Conservation (phyloP, 2,797 vertebrate species). For the Hippopotamyrus pictus region DNA sequence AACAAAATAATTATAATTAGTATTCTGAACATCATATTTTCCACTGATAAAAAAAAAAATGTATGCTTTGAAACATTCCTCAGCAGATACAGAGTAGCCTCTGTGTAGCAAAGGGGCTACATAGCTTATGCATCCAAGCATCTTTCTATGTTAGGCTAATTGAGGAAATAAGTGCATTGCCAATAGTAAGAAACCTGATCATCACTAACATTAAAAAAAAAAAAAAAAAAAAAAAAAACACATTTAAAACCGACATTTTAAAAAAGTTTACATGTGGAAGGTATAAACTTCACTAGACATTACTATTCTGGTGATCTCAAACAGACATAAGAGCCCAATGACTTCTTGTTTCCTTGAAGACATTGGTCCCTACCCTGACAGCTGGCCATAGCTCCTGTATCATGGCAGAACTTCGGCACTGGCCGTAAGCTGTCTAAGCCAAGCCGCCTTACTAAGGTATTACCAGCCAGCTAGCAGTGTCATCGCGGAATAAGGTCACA, state of each 20-base stretch:
- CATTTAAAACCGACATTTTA: not conserved
- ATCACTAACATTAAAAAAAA: not conserved
- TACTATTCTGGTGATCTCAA: not conserved
- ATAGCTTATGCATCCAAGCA: not conserved
- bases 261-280: not conserved
- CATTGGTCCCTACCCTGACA: not conserved
- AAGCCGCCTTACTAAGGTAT: not conserved
- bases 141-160: not conserved
- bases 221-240: conserved; percentile 10
- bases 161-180: not conserved
- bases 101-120: not conserved
- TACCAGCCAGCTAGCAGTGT: not conserved
- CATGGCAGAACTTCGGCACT: not conserved
- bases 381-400: not conserved
- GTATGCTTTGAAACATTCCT: not conserved
- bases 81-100: not conserved
- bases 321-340: not conserved
- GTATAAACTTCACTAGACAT: not conserved
- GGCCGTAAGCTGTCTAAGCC: not conserved
- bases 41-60: not conserved
- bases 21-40: not conserved
- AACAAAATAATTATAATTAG: not conserved
- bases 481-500: not conserved
- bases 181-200: not conserved
- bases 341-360: not conserved